Evolutionary conservation across 1,140 invertebrate genomes (phyloP), one percentile per base, ranked within the genome.

Genomic region (Lepidurus packardi): DNA sequence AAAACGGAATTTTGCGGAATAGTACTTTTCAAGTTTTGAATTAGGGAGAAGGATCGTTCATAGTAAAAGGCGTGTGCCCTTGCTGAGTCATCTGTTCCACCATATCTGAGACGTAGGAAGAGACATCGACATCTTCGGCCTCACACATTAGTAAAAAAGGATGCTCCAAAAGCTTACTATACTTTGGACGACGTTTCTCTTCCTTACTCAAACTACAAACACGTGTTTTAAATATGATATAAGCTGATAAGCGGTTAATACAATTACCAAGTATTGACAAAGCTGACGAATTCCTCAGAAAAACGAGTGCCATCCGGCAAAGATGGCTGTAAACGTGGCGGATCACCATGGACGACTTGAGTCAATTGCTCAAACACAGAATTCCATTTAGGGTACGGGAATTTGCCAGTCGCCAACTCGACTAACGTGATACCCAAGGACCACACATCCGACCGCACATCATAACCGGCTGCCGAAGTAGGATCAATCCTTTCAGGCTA

Each of bases 401-500:
- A 96, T 80, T 90, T 90, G 79, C 93, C 93, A 24, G 93, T 95
- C 76, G 93, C 93, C 83, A 95, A 86, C 88, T 97, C 95, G 81
- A 99, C 95, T 82, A 99, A 87, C 74, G 97, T 97, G 81, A 99
- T 98, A 81, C 98, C 98, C 79, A 99, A 88, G 84, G 95, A 98
- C 98, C 98, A 99, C 34, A 99, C 97, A 88, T 99, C 98, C 21
- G 97, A 96, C 82, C 97, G 89, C 82, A 99, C 98, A 87, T 99
- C 98, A 85, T 99, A 99, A 85, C 97, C 95, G 76, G 93, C 92
- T 77, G 90, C 90, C 74, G 93, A 92, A 86, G 95, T 90, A 41
- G 93, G 93, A 86, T 96, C 95, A 86, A 98, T 98, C 83, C 96
- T 89, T 88, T 99, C 97, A 45, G 97, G 97, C 95, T 98, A 83